Percentiles rank a stretch among this genome's conserved stretches.
Evolutionary conservation across 2,888 invertebrate species (phyloP).

Genomic region (Philereme vetulata): DNA sequence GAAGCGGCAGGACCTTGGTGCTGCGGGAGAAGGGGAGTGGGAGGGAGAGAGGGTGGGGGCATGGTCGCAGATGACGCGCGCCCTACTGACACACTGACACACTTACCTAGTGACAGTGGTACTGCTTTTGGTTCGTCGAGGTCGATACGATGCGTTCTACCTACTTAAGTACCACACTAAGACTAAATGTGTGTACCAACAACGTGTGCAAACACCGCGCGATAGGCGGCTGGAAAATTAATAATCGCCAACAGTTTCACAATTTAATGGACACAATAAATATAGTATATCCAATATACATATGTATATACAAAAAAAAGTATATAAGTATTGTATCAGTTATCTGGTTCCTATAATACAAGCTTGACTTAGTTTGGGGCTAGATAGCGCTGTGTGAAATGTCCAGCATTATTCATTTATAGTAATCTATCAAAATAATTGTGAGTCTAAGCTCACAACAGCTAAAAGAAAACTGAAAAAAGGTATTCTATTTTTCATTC

Average conservation of each 20-base stretch:
- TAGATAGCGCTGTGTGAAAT: no score
- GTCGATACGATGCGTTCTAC: conserved; percentile 75
- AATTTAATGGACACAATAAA: not conserved
- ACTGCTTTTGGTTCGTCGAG: conserved; percentile 82
- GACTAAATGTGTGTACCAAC: conserved; percentile 50
- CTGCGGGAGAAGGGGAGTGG: conserved; percentile 53
- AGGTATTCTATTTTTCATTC: no score
- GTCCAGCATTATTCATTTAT: no score
- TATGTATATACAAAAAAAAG: no score
- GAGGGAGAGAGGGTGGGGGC: conserved; percentile 54
- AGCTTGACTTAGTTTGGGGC: no score
- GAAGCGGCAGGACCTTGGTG: conserved; percentile 69
- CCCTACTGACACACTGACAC: conserved; percentile 83
- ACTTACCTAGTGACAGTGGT: conserved; percentile 84
- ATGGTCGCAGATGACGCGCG: conserved; percentile 81
- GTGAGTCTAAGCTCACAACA: no score
- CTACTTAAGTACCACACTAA: conserved; percentile 47
- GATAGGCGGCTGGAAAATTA: conserved; percentile 13
- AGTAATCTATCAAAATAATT: no score
- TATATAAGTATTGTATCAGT: no score
- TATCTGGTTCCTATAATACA: no score
- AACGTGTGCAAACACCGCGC: conserved; percentile 30
- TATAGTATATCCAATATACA: no score
- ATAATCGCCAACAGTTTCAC: not conserved
- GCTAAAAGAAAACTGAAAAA: no score